These are phyloP conservation scores for Drosophila sechellia DNA, from an alignment of 1,140 invertebrate genomes.

Conservation along the genomic window DNA sequence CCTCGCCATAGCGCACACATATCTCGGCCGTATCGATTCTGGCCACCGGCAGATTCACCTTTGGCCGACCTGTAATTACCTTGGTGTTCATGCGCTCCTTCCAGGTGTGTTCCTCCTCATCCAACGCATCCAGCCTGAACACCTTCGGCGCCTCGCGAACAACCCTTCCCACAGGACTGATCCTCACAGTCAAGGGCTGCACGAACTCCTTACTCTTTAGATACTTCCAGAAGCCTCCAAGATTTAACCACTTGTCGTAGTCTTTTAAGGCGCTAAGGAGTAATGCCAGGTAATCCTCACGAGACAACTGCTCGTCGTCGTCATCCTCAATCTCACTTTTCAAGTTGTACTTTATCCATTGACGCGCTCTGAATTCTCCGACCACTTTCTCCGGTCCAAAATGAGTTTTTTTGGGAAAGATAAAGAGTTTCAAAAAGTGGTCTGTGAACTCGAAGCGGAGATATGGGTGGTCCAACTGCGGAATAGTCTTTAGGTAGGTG, in stretches of 20 bases:
- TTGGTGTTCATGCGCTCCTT: constrained; percentile 54
- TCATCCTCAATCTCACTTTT: constrained; percentile 31
- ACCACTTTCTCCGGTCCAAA: constrained; percentile 56
- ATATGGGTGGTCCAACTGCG: constrained; percentile 44
- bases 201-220: constrained; percentile 48
- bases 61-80: constrained; percentile 43
- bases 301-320: constrained; percentile 53
- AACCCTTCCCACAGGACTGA: constrained; percentile 57
- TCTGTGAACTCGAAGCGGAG: constrained; percentile 60
- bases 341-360: constrained; percentile 59
- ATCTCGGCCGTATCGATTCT: constrained; percentile 40
- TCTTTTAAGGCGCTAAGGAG: constrained; percentile 53
- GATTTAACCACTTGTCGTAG: constrained; percentile 54
- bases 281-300: constrained; percentile 59
- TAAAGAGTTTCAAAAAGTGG: constrained; percentile 64
- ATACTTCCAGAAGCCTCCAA: constrained; percentile 56
- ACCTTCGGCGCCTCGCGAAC: constrained; percentile 50
- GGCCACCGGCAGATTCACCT: constrained; percentile 60
- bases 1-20: constrained; percentile 49
- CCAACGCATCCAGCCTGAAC: constrained; percentile 65
- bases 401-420: constrained; percentile 28
- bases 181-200: constrained; percentile 42
- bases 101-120: constrained; percentile 68
- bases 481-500: constrained; percentile 55
- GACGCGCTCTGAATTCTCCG: constrained; percentile 47